phyloP scores from a whole-genome alignment of 2,113 vertebrate genomes.

The Pimephales promelas region DNA sequence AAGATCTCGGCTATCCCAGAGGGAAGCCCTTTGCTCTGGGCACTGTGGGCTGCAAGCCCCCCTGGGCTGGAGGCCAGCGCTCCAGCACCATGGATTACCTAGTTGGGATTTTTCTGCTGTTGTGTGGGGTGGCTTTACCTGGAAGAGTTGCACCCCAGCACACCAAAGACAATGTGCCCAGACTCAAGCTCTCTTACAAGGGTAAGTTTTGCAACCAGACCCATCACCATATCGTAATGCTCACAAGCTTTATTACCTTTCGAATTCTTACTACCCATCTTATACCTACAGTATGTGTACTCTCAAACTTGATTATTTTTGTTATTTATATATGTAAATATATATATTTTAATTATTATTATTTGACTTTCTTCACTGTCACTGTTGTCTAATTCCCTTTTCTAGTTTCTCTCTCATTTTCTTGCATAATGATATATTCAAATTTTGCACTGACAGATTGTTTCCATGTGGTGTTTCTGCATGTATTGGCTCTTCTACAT shows the following conservation, averaged over 20 bases:
- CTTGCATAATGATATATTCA: slow-evolving; percentile 47
- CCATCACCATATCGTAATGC: not conserved
- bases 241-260: not conserved
- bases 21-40: slow-evolving; percentile 65
- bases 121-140: slow-evolving; percentile 84
- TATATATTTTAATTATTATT: too few relatives aligned
- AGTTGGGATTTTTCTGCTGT: slow-evolving; percentile 85
- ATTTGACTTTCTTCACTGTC: not conserved
- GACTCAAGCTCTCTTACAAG: slow-evolving; percentile 94
- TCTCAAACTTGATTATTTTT: not conserved
- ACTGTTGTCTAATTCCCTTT: not conserved
- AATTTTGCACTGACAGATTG: slow-evolving; percentile 67
- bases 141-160: slow-evolving; percentile 81
- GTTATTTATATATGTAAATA: not conserved
- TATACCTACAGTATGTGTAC: not conserved
- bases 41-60: slow-evolving; percentile 70
- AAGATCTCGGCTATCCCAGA: slow-evolving; percentile 53
- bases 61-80: slow-evolving; percentile 76
- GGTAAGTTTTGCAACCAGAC: slow-evolving; percentile 77
- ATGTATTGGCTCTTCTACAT: slow-evolving; percentile 70
- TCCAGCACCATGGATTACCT: slow-evolving; percentile 91
- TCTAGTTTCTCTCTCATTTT: slow-evolving; percentile 52
- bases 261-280: not conserved
- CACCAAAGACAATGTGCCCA: slow-evolving; percentile 90
- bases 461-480: slow-evolving; percentile 74